A percentile compares a stretch with the other conserved stretches of the same genome.
Conservation (phyloP, 2,113 vertebrate genomes). For the Pangasianodon hypophthalmus region DNA sequence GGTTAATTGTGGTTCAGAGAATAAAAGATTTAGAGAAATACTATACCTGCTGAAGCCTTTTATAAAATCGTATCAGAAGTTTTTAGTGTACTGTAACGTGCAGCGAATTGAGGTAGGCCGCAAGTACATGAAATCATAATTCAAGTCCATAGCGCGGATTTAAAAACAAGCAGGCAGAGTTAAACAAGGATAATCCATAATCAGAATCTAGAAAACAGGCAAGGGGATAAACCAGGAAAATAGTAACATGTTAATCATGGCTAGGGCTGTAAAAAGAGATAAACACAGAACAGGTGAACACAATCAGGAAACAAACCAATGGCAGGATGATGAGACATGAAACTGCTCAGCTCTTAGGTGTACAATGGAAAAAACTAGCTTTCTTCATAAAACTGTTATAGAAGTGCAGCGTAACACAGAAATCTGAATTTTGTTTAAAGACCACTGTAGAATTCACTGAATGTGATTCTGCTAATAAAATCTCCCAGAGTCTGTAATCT, state of each 20-base stretch:
- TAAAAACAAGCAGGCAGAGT: not conserved
- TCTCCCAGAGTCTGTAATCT: slow-evolving; percentile 4
- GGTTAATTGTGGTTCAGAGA: not conserved
- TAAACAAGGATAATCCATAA: not conserved
- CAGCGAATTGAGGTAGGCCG: not conserved
- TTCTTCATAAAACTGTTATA: not conserved
- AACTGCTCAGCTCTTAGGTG: not conserved
- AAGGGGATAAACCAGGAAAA: not conserved
- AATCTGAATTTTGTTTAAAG: not conserved
- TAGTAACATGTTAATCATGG: not conserved
- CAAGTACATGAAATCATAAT: not conserved
- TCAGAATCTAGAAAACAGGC: not conserved
- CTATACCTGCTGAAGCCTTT: not conserved
- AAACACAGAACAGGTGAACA: not conserved
- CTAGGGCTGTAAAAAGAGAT: not conserved
- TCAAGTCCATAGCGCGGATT: not conserved
- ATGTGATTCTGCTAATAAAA: not conserved
- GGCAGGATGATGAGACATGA: not conserved
- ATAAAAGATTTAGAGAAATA: not conserved
- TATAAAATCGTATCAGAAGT: not conserved
- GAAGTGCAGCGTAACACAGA: not conserved
- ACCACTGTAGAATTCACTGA: not conserved
- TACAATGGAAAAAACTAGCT: not conserved
- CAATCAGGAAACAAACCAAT: not conserved
- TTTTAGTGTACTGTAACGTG: not conserved